phyloP scores from a whole-genome alignment of 2,797 vertebrate genomes.

The Mormyrops attenuatus region DNA sequence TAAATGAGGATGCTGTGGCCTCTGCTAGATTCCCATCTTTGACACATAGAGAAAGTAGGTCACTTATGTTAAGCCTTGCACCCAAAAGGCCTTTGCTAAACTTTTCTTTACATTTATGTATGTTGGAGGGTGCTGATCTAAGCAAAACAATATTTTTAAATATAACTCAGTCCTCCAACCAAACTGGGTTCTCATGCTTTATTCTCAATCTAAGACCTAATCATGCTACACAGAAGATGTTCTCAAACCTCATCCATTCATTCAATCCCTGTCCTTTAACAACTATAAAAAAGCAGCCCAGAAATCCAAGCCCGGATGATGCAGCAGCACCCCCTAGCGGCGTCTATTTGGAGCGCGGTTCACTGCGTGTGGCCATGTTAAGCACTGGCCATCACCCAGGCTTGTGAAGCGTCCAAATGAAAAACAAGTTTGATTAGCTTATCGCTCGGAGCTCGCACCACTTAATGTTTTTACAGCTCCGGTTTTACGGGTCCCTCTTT shows the following conservation, averaged over 20 bases:
- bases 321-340: background rate
- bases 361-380: constrained; percentile 25
- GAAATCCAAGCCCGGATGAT: background rate
- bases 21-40: background rate
- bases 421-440: constrained; percentile 36
- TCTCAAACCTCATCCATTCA: background rate
- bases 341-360: background rate
- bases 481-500: constrained; percentile 35
- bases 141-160: background rate
- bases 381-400: constrained; percentile 21
- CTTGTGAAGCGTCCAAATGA: constrained; percentile 27
- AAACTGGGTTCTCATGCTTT: background rate
- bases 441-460: constrained; percentile 24
- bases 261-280: background rate
- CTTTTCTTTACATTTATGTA: background rate
- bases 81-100: background rate
- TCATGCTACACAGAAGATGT: background rate
- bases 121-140: background rate
- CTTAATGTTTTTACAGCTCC: constrained; percentile 35
- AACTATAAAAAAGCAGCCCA: background rate
- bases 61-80: background rate
- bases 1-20: background rate
- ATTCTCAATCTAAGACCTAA: background rate
- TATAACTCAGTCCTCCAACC: background rate
- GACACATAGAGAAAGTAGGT: background rate